phyloP scores from a whole-genome alignment of 2,888 invertebrate genomes.

The Opisthograptis luteolata region DNA sequence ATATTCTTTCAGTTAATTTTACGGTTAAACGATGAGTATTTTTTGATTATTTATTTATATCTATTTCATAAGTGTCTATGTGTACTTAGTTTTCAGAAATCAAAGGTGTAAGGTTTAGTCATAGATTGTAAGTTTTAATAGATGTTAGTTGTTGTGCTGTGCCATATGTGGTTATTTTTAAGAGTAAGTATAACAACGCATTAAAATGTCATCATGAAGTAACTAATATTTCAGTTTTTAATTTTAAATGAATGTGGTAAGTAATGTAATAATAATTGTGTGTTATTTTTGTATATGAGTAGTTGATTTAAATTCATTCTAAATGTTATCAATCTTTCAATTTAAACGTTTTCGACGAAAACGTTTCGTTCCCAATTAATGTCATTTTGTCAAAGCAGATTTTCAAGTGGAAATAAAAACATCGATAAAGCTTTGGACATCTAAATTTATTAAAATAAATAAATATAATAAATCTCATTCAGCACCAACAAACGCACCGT shows the following conservation, averaged over 20 bases:
- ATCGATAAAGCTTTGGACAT: constrained; percentile 32
- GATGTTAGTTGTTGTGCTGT: constrained; percentile 7
- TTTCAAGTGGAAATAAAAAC: neutral
- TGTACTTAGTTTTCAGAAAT: neutral
- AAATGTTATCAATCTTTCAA: constrained; percentile 6
- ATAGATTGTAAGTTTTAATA: constrained; percentile 4
- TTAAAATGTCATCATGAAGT: no score
- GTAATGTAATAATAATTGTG: neutral
- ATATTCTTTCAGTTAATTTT: no score
- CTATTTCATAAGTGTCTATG: no score
- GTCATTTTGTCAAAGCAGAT: no score
- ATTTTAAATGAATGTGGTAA: no score
- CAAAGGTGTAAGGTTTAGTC: neutral
- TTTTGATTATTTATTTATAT: no score
- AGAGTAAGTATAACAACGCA: no score
- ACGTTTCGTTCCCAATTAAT: no score
- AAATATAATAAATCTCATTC: constrained; percentile 51
- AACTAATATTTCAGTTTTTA: no score
- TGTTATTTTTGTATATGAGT: constrained; percentile 1
- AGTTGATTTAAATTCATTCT: constrained; percentile 5
- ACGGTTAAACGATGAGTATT: no score
- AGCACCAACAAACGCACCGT: constrained; percentile 14
- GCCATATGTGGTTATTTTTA: neutral
- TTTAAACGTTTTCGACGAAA: no score
- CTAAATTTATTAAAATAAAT: constrained; percentile 52